These are phyloP conservation scores for Dichetophora obliterata DNA, from an alignment of 2,888 invertebrate genomes.

Conservation along the genomic window DNA sequence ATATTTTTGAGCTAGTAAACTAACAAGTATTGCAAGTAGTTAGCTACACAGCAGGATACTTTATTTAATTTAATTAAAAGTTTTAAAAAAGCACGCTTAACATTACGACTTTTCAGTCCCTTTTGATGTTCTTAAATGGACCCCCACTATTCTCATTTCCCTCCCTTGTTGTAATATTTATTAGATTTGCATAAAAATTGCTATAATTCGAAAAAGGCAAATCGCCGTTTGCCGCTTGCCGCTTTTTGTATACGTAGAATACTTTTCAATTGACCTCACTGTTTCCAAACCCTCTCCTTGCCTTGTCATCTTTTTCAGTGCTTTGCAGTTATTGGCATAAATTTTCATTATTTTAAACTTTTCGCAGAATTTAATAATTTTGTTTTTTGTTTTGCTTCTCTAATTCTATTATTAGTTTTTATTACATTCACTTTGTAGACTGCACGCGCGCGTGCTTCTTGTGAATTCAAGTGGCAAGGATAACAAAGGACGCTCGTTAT, in stretches of 20 bases:
- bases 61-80: too few species aligned
- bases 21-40: too few species aligned
- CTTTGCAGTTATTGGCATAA: conserved; percentile 7
- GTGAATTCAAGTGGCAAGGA: conserved; percentile 17
- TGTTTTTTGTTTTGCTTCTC: background rate
- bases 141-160: background rate
- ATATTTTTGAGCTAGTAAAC: too few species aligned
- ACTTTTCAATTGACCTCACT: background rate
- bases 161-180: background rate
- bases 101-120: too few species aligned
- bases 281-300: background rate
- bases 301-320: background rate
- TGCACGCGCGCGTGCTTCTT: background rate
- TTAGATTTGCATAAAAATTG: background rate
- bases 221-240: background rate
- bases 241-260: background rate
- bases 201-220: too few species aligned
- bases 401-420: background rate
- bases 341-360: conserved; percentile 26
- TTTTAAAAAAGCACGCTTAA: too few species aligned
- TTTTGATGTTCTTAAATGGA: too few species aligned
- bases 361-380: conserved; percentile 3
- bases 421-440: background rate
- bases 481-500: conserved; percentile 10
- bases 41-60: too few species aligned